These are phyloP conservation scores for Tachysurus fulvidraco DNA, from an alignment of 2,113 vertebrate species.

Conservation along the genomic window DNA sequence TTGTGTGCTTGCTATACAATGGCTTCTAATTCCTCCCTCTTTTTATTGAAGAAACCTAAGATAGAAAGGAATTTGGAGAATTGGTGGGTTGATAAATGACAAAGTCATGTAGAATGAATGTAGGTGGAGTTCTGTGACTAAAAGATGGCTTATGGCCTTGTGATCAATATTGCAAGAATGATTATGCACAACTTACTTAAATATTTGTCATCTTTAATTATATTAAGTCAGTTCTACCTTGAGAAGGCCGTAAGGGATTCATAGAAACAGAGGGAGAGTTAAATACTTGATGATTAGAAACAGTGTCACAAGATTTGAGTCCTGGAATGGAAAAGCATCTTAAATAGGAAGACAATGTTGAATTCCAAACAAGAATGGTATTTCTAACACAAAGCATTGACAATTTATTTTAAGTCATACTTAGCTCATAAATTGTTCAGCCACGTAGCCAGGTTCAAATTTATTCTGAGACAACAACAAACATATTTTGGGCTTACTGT, in stretches of 20 bases:
- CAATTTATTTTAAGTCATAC: background rate
- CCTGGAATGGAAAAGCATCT: background rate
- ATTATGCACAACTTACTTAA: background rate
- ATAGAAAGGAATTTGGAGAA: slow-evolving; percentile 11
- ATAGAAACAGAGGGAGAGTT: background rate
- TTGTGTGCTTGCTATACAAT: slow-evolving; percentile 19
- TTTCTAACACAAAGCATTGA: background rate
- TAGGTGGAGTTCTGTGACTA: slow-evolving; percentile 6
- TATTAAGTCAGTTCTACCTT: background rate
- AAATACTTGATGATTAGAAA: background rate
- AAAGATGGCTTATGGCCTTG: background rate
- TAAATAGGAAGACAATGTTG: background rate
- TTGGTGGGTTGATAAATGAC: slow-evolving; percentile 8
- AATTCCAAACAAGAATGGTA: background rate
- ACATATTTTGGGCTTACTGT: background rate
- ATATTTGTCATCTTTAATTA: background rate
- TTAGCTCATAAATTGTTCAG: background rate
- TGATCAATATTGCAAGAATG: background rate
- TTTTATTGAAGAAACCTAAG: slow-evolving; percentile 8
- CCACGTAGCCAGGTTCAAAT: background rate
- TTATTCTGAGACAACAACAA: background rate
- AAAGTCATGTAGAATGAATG: background rate
- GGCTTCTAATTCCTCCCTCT: background rate
- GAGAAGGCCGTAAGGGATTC: background rate
- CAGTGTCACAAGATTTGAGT: background rate